Conservation (phyloP, 2,888 invertebrate species). For the Agonum fuliginosum region DNA sequence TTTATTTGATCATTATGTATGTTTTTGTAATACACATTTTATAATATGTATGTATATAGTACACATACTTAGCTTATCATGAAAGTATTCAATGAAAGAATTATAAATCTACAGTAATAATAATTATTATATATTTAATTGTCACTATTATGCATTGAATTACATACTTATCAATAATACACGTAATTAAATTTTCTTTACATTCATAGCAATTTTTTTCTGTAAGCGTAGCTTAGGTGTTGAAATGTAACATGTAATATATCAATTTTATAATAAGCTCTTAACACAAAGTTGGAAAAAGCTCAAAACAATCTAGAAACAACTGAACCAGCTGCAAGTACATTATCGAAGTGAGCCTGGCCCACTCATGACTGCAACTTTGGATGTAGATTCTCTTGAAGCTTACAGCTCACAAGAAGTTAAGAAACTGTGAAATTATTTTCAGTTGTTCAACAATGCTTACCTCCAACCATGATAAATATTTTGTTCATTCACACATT, state of each 20-base stretch:
- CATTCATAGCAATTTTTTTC: slow-evolving; percentile 68
- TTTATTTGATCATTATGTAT: slow-evolving; percentile 57
- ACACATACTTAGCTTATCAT: slow-evolving; percentile 60
- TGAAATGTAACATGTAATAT: slow-evolving; percentile 61
- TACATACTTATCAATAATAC: slow-evolving; percentile 60
- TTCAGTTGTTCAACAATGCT: slow-evolving; percentile 47
- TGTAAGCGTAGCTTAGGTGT: slow-evolving; percentile 69
- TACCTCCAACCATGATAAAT: slow-evolving; percentile 23
- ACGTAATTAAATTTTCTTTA: slow-evolving; percentile 66
- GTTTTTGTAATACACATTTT: slow-evolving; percentile 59
- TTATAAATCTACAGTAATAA: slow-evolving; percentile 59
- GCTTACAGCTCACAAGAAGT: slow-evolving; percentile 17
- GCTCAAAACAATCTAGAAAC: slow-evolving; percentile 29
- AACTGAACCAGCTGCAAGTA: slow-evolving; percentile 52
- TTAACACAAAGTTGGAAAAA: slow-evolving; percentile 44
- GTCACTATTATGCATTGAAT: slow-evolving; percentile 59
- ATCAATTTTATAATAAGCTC: slow-evolving; percentile 54
- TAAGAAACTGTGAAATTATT: slow-evolving; percentile 19
- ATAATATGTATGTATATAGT: slow-evolving; percentile 58
- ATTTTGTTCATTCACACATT: slow-evolving; percentile 49
- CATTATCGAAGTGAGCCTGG: slow-evolving; percentile 60
- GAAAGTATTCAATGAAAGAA: slow-evolving; percentile 60
- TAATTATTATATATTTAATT: slow-evolving; percentile 59
- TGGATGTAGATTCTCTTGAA: background rate
- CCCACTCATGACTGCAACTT: slow-evolving; percentile 60